phyloP scores from a whole-genome alignment of 2,888 invertebrate species.

The Kryphioiulus occultus region DNA sequence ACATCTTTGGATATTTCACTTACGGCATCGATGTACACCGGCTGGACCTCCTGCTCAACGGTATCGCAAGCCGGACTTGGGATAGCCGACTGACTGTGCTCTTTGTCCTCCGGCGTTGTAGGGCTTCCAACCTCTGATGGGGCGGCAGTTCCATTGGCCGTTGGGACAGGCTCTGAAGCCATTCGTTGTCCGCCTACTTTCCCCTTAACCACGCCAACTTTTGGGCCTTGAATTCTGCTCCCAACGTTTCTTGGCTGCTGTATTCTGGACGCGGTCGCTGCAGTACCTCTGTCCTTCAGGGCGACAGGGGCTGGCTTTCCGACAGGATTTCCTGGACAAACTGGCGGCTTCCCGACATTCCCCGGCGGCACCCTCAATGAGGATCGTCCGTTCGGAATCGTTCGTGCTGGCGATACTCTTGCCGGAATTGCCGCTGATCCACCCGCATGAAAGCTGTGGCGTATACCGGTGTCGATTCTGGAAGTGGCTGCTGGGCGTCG shows the following conservation, averaged over 20 bases:
- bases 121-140: not conserved
- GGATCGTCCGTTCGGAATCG: not conserved
- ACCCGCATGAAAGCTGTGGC: conserved; percentile 42
- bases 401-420: not conserved
- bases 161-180: not conserved
- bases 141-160: not conserved
- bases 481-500: not conserved
- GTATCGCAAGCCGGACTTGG: too few species aligned
- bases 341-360: conserved; percentile 41
- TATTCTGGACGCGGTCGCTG: not conserved
- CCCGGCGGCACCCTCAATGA: not conserved
- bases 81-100: not conserved
- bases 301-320: not conserved
- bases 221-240: not conserved
- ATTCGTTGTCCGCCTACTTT: not conserved
- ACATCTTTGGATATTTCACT: conserved; percentile 13
- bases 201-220: not conserved
- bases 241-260: not conserved
- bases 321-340: conserved; percentile 15
- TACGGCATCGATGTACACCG: not conserved
- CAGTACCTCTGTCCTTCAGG: not conserved
- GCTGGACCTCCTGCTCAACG: not conserved
- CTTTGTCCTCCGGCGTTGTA: not conserved
- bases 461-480: not conserved
- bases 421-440: not conserved